Evolutionary conservation across 2,113 vertebrate genomes (phyloP).

Genomic region (Nycticorax nycticorax): DNA sequence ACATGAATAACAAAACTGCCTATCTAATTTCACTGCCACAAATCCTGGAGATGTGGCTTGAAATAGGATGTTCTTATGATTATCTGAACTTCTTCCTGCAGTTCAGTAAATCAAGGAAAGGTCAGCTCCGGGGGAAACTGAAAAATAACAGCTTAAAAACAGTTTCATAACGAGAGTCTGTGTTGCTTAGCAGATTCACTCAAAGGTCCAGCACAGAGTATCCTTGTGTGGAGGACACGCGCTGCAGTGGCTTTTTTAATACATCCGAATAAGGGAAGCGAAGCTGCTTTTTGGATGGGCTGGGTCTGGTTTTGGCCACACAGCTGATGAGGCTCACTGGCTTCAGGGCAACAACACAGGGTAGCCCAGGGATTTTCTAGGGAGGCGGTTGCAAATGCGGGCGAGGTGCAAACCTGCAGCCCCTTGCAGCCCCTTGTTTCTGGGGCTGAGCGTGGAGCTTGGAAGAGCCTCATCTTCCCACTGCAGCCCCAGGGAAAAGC

Average conservation of each 20-base stretch:
- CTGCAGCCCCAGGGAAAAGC: fast-evolving
- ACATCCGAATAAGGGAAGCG: background rate
- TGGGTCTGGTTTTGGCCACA: background rate
- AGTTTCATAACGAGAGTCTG: background rate
- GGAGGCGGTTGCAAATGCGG: background rate
- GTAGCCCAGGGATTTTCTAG: background rate
- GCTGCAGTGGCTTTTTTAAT: background rate
- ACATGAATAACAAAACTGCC: conserved; percentile 32
- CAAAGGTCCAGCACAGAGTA: background rate
- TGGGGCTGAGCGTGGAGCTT: background rate
- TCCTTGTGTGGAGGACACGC: background rate
- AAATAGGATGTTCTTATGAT: conserved; percentile 7
- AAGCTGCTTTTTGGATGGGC: background rate
- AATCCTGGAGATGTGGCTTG: conserved; percentile 6
- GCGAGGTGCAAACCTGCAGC: background rate
- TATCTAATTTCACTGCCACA: conserved; percentile 29
- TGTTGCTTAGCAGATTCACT: background rate
- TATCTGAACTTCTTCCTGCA: conserved; percentile 14
- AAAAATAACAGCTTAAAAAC: conserved; percentile 19
- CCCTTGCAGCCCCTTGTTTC: background rate
- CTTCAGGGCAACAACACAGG: background rate
- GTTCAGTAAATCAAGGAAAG: conserved; percentile 33
- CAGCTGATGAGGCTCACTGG: background rate
- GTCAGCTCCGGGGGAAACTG: background rate
- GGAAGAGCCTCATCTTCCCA: background rate